phyloP scores from a whole-genome alignment of 2,797 vertebrate species.

The Nyctalus aviator region DNA sequence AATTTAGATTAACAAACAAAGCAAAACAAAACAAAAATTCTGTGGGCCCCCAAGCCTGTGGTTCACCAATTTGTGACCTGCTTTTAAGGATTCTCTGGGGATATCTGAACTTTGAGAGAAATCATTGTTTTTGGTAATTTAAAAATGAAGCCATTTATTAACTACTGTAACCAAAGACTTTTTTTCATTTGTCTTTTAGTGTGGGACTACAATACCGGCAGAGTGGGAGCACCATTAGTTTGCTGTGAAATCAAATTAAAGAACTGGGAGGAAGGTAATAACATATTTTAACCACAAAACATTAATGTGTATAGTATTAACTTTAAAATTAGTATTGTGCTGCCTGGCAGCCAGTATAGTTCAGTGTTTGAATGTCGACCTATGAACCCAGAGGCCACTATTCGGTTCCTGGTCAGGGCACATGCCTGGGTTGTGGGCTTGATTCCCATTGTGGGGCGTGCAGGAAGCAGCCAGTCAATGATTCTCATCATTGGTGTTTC shows the following conservation, averaged over 20 bases:
- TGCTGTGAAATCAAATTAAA: constrained; percentile 96
- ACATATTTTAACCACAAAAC: neutral
- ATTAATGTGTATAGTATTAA: neutral
- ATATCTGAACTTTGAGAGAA: neutral
- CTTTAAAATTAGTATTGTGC: neutral
- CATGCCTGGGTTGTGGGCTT: too few species aligned
- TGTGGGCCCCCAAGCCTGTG: neutral
- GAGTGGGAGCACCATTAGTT: constrained; percentile 96
- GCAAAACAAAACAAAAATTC: neutral
- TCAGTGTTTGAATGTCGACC: too few species aligned
- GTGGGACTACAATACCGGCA: constrained; percentile 97
- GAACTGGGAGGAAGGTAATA: constrained; percentile 97
- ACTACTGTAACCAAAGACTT: constrained; percentile 56
- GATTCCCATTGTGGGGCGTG: too few species aligned
- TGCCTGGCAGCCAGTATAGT: too few species aligned
- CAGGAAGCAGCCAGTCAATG: too few species aligned
- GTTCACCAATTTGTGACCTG: neutral
- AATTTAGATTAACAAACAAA: neutral
- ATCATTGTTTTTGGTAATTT: neutral
- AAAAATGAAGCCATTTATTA: neutral
- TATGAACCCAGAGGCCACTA: too few species aligned
- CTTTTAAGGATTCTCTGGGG: neutral
- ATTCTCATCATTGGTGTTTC: too few species aligned
- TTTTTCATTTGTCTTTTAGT: constrained; percentile 89
- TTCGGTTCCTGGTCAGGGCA: too few species aligned